phyloP scores from a whole-genome alignment of 2,797 vertebrate genomes.

The Dendrocincla fuliginosa region DNA sequence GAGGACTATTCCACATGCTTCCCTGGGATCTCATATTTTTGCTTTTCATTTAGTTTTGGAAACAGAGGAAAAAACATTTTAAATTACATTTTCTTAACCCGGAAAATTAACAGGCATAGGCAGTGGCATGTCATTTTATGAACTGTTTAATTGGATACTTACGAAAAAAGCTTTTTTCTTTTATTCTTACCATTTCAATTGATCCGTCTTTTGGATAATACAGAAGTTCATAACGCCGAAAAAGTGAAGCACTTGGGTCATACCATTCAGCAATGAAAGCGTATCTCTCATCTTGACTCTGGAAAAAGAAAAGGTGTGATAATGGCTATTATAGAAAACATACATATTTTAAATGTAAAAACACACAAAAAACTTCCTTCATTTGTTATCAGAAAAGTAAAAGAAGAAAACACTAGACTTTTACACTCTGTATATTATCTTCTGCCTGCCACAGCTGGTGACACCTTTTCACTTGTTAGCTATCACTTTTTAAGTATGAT shows the following conservation, averaged over 20 bases:
- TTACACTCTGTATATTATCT: background rate
- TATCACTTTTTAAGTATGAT: background rate
- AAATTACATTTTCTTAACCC: background rate
- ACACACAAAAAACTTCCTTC: background rate
- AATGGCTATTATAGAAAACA: background rate
- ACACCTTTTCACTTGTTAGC: background rate
- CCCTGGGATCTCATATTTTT: background rate
- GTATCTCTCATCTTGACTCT: constrained; percentile 88
- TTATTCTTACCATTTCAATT: constrained; percentile 89
- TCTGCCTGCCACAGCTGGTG: background rate
- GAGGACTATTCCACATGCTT: background rate
- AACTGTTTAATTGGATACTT: background rate
- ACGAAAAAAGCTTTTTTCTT: background rate
- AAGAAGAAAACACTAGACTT: background rate
- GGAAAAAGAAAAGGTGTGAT: background rate
- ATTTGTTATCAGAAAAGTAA: background rate
- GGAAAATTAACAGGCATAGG: background rate
- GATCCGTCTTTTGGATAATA: constrained; percentile 91
- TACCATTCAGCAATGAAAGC: constrained; percentile 94
- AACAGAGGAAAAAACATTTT: background rate
- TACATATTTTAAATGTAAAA: background rate
- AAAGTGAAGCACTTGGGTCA: constrained; percentile 86
- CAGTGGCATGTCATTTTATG: background rate
- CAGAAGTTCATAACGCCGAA: constrained; percentile 90
- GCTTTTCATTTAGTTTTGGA: background rate